Conservation (phyloP, 1,140 invertebrate species). For the Calosoma granatense region DNA sequence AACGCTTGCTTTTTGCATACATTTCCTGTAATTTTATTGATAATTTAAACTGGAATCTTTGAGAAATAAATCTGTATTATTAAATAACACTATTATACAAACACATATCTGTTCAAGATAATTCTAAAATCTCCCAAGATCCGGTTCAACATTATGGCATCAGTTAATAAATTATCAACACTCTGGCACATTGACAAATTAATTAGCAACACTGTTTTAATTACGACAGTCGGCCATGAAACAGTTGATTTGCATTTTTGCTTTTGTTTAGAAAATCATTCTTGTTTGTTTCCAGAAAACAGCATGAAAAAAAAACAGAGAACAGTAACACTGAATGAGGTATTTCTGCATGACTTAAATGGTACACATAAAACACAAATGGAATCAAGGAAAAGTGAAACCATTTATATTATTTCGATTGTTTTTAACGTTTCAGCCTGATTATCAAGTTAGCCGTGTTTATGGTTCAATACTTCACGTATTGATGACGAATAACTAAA, state of each 20-base stretch:
- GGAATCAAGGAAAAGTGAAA: neutral
- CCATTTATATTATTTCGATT: neutral
- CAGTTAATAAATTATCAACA: no score
- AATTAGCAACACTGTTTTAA: neutral
- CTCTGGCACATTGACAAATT: neutral
- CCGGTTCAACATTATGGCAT: no score
- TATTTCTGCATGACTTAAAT: neutral
- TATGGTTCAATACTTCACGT: neutral
- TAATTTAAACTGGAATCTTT: no score
- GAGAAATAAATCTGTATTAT: no score
- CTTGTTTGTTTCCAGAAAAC: no score
- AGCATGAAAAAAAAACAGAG: no score
- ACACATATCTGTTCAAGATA: no score
- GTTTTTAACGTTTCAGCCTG: neutral
- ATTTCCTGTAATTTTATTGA: no score
- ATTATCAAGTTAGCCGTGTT: neutral
- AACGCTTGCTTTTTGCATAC: no score
- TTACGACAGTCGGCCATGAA: neutral
- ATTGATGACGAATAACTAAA: neutral
- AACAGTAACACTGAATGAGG: neutral
- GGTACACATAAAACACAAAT: neutral
- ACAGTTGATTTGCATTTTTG: neutral
- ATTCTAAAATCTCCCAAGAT: no score
- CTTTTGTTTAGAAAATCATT: neutral
- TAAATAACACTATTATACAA: no score